These are phyloP conservation scores for Apantesis nais DNA, from an alignment of 2,888 invertebrate species.

Conservation along the genomic window DNA sequence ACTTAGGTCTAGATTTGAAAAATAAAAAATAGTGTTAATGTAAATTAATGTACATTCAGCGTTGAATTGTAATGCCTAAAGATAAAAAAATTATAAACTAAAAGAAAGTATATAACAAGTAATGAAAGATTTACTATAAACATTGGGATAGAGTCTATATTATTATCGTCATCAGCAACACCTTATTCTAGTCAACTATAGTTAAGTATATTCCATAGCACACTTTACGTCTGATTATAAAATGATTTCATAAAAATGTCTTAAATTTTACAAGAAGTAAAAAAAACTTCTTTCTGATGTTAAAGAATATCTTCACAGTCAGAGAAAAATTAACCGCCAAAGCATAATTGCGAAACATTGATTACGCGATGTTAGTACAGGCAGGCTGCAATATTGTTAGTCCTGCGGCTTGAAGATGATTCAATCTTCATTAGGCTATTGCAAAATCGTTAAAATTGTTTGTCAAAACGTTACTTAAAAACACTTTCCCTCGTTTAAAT, in stretches of 20 bases:
- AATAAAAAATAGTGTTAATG: too few species aligned
- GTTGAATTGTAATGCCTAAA: too few species aligned
- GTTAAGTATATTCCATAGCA: not conserved
- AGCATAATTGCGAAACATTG: constrained; percentile 1
- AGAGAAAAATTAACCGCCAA: not conserved
- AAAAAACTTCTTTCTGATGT: too few species aligned
- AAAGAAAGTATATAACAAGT: too few species aligned
- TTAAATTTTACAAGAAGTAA: too few species aligned
- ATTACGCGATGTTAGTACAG: constrained; percentile 9
- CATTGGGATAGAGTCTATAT: too few species aligned
- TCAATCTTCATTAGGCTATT: constrained; percentile 28
- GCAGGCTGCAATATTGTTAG: constrained; percentile 10
- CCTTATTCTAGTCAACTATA: not conserved
- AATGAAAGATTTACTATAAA: too few species aligned
- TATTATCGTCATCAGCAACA: too few species aligned
- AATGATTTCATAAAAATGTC: not conserved
- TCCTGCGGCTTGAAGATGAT: constrained; percentile 6
- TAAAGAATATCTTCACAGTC: not conserved
- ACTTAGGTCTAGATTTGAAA: too few species aligned
- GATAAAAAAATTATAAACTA: too few species aligned
- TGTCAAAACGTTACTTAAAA: constrained; percentile 30
- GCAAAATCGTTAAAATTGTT: constrained; percentile 25
- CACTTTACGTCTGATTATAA: too few species aligned
- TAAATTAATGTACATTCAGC: too few species aligned
- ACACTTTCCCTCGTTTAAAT: constrained; percentile 39